Base-by-base conservation (phyloP, 2,888 invertebrate species). In the Drosophila aldrichi region DNA sequence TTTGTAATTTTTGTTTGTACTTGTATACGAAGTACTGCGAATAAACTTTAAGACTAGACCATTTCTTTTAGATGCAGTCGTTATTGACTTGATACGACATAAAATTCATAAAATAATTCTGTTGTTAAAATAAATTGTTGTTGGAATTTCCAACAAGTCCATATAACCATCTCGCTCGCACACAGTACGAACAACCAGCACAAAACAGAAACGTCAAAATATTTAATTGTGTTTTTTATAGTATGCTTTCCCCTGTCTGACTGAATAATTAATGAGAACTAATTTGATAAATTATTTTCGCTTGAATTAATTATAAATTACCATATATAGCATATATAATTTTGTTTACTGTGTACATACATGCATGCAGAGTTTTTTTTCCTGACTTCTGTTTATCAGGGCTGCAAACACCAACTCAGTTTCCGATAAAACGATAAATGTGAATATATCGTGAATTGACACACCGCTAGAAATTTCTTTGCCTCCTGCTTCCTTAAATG, bases 181-280 rank as follows among this genome's bases (percentile, higher is more conserved):
- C 80, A 38, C 32, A 44, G 12, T 48, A 60, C 71, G 77, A 74
- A 70, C 67, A 64, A 77, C 56, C 60, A 81, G 72, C 79, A 74
- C 72, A 85, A 80, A 89, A 88, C 73, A 80, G 68, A 84, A 87
- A 79, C 66, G 80, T 83, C 79, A 85, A 83, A 81, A 79, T 76
- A 70, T 81, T 76, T 74, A 79, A 81, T 75, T 81, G 70, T 71
- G n/a, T 77, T 78, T 74, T 74, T 68, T 43, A 64, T 8, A 29
- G 29, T 8, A 0, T 48, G 40, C 9, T 38, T 65, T 57, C 34
- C 48, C 5, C 9, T 52, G 25, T 16, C 18, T 32, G 10, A n/a
- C 14, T 10, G 6, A 57, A 54, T 36, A 64, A 57, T 22, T 38
- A 22, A 8, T 6, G 9, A 32, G 3, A 36, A 41, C 9, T 22